phyloP scores from a whole-genome alignment of 2,113 vertebrate species.

The Noctilio leporinus region DNA sequence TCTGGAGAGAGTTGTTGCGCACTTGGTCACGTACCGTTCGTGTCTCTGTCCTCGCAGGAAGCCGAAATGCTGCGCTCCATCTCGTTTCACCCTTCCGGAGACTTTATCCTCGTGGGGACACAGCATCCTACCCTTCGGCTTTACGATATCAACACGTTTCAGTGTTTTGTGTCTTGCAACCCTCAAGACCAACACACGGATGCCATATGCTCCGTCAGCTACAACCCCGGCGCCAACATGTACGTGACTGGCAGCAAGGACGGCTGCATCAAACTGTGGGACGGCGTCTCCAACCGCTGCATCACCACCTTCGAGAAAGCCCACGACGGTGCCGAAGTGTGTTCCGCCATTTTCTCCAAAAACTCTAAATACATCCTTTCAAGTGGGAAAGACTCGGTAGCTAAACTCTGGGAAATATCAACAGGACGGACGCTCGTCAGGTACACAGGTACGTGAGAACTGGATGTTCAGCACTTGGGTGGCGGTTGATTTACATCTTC shows the following conservation, averaged over 20 bases:
- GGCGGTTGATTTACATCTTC: background rate
- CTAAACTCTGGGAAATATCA: slow-evolving; percentile 98
- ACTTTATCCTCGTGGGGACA: slow-evolving; percentile 95
- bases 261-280: slow-evolving; percentile 98
- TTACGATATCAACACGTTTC: slow-evolving; percentile 97
- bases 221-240: slow-evolving; percentile 94
- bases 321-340: slow-evolving; percentile 95
- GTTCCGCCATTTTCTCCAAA: slow-evolving; percentile 96
- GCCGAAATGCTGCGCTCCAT: slow-evolving; percentile 98
- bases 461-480: background rate
- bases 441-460: slow-evolving; percentile 89
- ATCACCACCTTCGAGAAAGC: slow-evolving; percentile 97
- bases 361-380: slow-evolving; percentile 98
- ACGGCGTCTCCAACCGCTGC: slow-evolving; percentile 96
- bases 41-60: slow-evolving; percentile 81
- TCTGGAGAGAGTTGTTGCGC: background rate
- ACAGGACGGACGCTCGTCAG: slow-evolving; percentile 95
- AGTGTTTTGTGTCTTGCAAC: slow-evolving; percentile 98
- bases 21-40: background rate
- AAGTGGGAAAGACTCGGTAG: slow-evolving; percentile 97
- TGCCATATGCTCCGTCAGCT: slow-evolving; percentile 93
- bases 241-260: slow-evolving; percentile 97
- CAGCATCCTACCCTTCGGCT: slow-evolving; percentile 96
- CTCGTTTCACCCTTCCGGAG: slow-evolving; percentile 97
- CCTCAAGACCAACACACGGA: slow-evolving; percentile 97